These are phyloP conservation scores for Clamator glandarius DNA, from an alignment of 2,797 vertebrate species.

Conservation along the genomic window DNA sequence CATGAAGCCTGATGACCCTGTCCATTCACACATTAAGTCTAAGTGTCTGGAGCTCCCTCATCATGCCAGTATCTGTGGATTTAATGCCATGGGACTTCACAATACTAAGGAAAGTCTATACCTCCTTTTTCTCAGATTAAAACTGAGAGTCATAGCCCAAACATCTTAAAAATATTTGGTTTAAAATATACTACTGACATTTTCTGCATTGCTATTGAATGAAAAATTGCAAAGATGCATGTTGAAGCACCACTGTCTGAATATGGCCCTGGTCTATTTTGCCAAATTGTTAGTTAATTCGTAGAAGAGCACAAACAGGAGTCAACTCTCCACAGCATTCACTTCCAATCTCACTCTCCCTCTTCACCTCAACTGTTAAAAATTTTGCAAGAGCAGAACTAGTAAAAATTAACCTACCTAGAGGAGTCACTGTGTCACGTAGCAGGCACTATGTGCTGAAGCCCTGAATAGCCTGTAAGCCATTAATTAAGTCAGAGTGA, in stretches of 20 bases:
- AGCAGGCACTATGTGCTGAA: neutral
- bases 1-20: neutral
- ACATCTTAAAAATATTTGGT: neutral
- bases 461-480: neutral
- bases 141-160: neutral
- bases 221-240: neutral
- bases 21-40: neutral
- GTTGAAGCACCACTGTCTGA: neutral
- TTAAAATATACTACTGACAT: neutral
- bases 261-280: accelerated
- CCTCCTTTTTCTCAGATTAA: neutral
- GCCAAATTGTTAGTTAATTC: neutral
- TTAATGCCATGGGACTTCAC: neutral
- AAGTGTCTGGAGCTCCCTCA: neutral
- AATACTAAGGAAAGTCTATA: neutral
- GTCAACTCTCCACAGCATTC: neutral
- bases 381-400: neutral
- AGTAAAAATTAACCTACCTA: neutral
- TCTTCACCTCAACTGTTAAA: conserved; percentile 5
- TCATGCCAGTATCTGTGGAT: neutral
- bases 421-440: neutral
- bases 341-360: neutral
- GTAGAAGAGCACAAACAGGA: neutral
- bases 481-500: neutral
- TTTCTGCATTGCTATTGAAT: neutral